These are phyloP conservation scores for Troides oblongomaculatus DNA, from an alignment of 2,888 invertebrate species.

Conservation along the genomic window DNA sequence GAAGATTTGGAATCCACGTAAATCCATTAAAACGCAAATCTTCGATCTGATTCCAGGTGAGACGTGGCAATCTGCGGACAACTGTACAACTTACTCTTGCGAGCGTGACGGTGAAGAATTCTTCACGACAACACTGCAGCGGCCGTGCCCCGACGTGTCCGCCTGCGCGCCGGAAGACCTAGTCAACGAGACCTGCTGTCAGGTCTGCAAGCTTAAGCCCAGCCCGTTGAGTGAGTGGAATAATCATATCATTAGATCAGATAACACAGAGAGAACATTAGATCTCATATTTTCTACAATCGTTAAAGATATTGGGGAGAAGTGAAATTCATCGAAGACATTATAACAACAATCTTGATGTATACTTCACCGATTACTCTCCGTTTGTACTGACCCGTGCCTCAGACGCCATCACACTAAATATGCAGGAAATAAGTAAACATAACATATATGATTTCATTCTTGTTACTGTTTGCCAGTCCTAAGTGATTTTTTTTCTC, in stretches of 20 bases:
- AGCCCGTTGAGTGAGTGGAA: conserved; percentile 64
- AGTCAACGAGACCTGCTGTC: conserved; percentile 84
- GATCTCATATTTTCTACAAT: not conserved
- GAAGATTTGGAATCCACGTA: not conserved
- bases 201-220: conserved; percentile 79
- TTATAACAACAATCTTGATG: too few species aligned
- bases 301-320: too few species aligned
- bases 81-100: conserved; percentile 83
- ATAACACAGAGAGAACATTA: too few species aligned
- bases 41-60: conserved; percentile 46
- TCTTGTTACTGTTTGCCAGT: too few species aligned
- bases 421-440: too few species aligned
- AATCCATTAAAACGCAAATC: not conserved
- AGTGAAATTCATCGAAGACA: too few species aligned
- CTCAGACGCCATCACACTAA: too few species aligned
- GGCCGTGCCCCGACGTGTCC: conserved; percentile 82
- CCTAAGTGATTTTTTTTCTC: too few species aligned
- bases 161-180: conserved; percentile 79
- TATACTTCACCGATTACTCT: too few species aligned
- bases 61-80: conserved; percentile 82
- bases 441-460: too few species aligned
- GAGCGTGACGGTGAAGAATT: conserved; percentile 66
- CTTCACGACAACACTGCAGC: conserved; percentile 72
- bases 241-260: not conserved
- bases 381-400: too few species aligned